Base-by-base conservation (phyloP, 2,888 invertebrate species). In the Venusia cambrica region DNA sequence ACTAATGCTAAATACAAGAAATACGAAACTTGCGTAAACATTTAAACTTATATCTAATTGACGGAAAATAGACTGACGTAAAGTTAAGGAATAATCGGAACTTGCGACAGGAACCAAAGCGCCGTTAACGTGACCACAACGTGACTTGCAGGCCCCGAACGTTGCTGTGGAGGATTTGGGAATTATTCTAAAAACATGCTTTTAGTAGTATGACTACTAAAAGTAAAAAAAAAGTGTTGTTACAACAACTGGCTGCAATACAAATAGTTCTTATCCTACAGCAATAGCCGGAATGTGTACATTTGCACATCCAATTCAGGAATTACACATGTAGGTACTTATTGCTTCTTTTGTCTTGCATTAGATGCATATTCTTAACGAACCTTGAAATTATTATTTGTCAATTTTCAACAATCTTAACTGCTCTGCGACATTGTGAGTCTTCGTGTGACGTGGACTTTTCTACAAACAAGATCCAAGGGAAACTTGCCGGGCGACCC, bases 31-130 rank as follows among this genome's bases (percentile, higher is more conserved):
- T n/a, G 29, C 31, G 22, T 45, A 43, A 48, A 41, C 56, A 61
- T 52, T 61, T 55, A 39, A 49, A 31, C 63, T 62, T 59, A 59
- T 13, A 37, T 34, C 47, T 54, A 57, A 48, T 35, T 45, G 45
- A 48, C 45, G 32, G 18, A 41, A 31, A 35, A 19, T 28, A 21
- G 25, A 35, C 26, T 32, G 29, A 38, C 19, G 15, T 19, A 13
- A 24, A 30, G 24, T 16, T 6, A 19, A 9, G 13, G 9, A 24
- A 32, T 14, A 11, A 30, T 5, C n/a, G n/a, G n/a, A n/a, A n/a
- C n/a, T n/a, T n/a, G n/a, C n/a, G n/a, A n/a, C n/a, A n/a, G n/a
- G n/a, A n/a, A n/a, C n/a, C n/a, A n/a, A n/a, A n/a, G n/a, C n/a
- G n/a, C n/a, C n/a, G n/a, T n/a, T n/a, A n/a, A n/a, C n/a, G n/a